Evolutionary conservation across 92 coral and sea anemone genomes (phyloP), one percentile per base, ranked within the genome.

Genomic region (Porites evermanni): DNA sequence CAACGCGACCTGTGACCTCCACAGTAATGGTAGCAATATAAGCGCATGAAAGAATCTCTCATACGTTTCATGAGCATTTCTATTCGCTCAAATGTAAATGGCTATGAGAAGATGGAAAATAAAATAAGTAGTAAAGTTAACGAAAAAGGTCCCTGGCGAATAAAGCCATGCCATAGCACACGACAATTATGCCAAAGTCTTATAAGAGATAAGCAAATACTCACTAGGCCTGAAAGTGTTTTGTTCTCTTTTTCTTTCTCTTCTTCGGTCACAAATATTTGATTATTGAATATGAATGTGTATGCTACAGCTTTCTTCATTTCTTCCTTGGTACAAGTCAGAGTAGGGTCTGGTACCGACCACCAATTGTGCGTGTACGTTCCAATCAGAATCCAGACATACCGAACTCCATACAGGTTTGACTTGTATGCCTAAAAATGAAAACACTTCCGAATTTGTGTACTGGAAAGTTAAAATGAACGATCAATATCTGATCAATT

Each of bases 331-430:
- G 94, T 89, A 64, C 98, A 94, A 23, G 52, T 60, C 74, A 93
- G 80, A 50, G 82, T 53, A 32, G 88, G 73, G 78, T 96, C 98
- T 14, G 88, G 86, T 21, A 89, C 94, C 12, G 91, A 85, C 98
- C 98, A 96, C 98, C 98, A 96, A 70, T 84, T 80, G 24, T 92
- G 88, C 60, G 92, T 85, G 80, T 94, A 96, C 1, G 98, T 94
- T 5, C 96, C 98, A 19, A 96, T 89, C 80, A 95, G 70, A 13
- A 96, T 86, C 98, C 98, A 96, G 69, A 96, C 98, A 64, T 87
- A 91, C 8, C 93, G 94, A 4, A 94, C 82, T 23, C 98, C 95
- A 79, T 84, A 93, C 79, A 96, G 79, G 54, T 97, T 94, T 56
- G 96, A 76, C 78, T 84, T 88, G 92, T 90, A 96, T 19, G 98